These are phyloP conservation scores for Chironomus riparius DNA, from an alignment of 2,888 invertebrate species.

Conservation along the genomic window DNA sequence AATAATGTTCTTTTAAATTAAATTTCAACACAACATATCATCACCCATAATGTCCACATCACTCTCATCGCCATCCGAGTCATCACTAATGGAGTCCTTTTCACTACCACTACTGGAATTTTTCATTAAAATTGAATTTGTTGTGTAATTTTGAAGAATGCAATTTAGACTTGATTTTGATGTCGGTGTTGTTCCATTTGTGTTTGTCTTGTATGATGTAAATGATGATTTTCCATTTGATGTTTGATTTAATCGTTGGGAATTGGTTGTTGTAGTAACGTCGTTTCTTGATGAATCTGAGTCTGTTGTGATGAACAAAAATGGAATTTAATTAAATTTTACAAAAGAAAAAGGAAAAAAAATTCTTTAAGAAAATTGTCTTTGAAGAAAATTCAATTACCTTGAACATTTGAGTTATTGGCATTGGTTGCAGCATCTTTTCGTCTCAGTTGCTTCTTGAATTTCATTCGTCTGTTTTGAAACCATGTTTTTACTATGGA, in stretches of 20 bases:
- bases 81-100: conserved; percentile 40
- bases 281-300: conserved; percentile 23
- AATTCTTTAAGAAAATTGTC: background rate
- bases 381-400: background rate
- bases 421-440: conserved; percentile 10
- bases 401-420: background rate
- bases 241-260: background rate
- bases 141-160: conserved; percentile 19
- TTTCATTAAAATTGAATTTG: conserved; percentile 24
- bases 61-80: conserved; percentile 38
- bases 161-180: conserved; percentile 21
- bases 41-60: conserved; percentile 43
- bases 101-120: conserved; percentile 30
- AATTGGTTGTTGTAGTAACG: conserved; percentile 26
- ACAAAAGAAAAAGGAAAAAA: too few relatives aligned
- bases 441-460: conserved; percentile 63
- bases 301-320: background rate
- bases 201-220: background rate
- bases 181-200: background rate
- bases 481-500: conserved; percentile 21
- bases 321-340: background rate
- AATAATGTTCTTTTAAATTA: background rate
- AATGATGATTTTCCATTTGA: background rate
- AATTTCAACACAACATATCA: conserved; percentile 32
- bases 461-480: conserved; percentile 77